phyloP scores from a whole-genome alignment of 2,888 invertebrate genomes.

The Theretra japonica region DNA sequence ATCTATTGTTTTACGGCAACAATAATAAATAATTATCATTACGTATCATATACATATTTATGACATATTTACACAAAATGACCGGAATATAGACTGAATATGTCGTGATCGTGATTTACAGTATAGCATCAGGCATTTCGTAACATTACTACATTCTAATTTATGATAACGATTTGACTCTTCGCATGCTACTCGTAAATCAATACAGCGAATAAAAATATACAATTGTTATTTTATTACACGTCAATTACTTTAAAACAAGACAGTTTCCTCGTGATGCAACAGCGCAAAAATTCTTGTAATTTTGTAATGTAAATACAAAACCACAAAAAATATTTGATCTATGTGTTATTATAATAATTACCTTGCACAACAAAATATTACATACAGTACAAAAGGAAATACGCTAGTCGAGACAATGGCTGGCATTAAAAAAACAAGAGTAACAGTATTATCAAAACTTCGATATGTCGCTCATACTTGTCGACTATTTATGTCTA shows the following conservation, averaged over 20 bases:
- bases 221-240: neutral
- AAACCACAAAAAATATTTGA: constrained; percentile 26
- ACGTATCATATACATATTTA: constrained; percentile 34
- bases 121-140: neutral
- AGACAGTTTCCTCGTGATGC: neutral
- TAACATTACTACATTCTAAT: no score
- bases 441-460: constrained; percentile 33
- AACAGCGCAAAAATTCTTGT: neutral
- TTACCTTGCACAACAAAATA: constrained; percentile 35
- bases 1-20: constrained; percentile 81
- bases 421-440: constrained; percentile 35
- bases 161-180: no score
- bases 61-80: constrained; percentile 25
- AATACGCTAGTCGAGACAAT: constrained; percentile 38
- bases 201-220: neutral
- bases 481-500: constrained; percentile 2
- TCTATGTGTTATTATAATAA: constrained; percentile 31
- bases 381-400: constrained; percentile 35
- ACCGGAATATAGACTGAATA: constrained; percentile 8
- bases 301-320: constrained; percentile 18
- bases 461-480: constrained; percentile 1
- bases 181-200: neutral
- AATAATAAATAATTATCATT: constrained; percentile 77
- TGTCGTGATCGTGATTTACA: neutral
- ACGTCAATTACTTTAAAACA: neutral